These are phyloP conservation scores for Calephelis nemesis DNA, from an alignment of 1,140 invertebrate genomes.

Conservation along the genomic window DNA sequence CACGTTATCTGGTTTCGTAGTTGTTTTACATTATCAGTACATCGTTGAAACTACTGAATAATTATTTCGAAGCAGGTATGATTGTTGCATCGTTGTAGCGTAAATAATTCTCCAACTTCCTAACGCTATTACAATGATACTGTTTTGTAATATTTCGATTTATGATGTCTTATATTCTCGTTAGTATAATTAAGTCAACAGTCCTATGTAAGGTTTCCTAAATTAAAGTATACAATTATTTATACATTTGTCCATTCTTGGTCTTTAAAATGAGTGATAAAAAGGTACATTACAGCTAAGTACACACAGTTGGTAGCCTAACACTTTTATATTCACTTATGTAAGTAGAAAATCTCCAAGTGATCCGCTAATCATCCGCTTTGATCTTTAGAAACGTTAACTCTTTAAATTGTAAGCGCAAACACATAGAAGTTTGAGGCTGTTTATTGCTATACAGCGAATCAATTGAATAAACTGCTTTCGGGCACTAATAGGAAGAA, in stretches of 20 bases:
- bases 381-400: conserved; percentile 69
- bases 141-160: not conserved
- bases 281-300: conserved; percentile 53
- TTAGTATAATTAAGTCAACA: not conserved
- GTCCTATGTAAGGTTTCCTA: not conserved
- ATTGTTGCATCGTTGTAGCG: conserved; percentile 44
- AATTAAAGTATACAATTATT: not conserved
- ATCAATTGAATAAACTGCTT: conserved; percentile 72
- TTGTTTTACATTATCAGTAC: conserved; percentile 62
- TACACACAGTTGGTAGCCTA: conserved; percentile 41
- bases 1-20: conserved; percentile 35
- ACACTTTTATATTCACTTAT: conserved; percentile 58
- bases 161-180: not conserved
- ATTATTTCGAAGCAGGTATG: conserved; percentile 63
- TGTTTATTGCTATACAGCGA: conserved; percentile 60
- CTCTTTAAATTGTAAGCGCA: conserved; percentile 64
- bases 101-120: conserved; percentile 66
- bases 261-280: conserved; percentile 45
- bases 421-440: conserved; percentile 45
- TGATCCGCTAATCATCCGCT: conserved; percentile 62
- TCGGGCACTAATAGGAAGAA: conserved; percentile 66
- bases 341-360: conserved; percentile 60
- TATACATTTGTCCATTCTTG: not conserved
- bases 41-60: conserved; percentile 55
- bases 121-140: conserved; percentile 48